Evolutionary conservation across 2,888 invertebrate genomes (phyloP), one percentile per base, ranked within the genome.

Genomic region (Adelognathus sp.): DNA sequence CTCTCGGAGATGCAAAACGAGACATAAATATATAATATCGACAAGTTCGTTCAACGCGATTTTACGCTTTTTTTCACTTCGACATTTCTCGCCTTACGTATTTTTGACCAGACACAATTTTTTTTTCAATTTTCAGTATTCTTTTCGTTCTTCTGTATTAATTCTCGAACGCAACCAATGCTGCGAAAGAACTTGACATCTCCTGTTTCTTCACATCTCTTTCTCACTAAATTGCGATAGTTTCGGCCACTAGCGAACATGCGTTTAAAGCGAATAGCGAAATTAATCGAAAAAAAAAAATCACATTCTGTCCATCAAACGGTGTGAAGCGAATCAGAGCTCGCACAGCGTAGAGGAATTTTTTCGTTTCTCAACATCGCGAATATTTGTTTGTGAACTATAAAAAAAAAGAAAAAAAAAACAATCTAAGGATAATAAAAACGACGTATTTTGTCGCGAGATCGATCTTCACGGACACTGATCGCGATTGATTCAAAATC

Each of bases 1-100:
- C 85, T 86, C 81, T 86, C 83, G 84, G 87, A 85, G 83, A 88
- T 87, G 86, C 86, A 89, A 89, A 86, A 80, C 86, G n/a, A 89
- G 87, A 87, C 87, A 88, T 87, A 88, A 86, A 84, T 88, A 88
- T 87, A 85, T 83, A 84, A 75, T 88, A 88, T 85, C 63, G 67
- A 85, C 85, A 84, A 86, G 84, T 82, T 86, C 84, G 81, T 83
- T 83, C 76, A 86, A n/a, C 67, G 56, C 73, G 56, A 78, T 71
- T 76, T 64, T 63, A 33, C 67, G n/a, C 1, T 54, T 11, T 50
- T 64, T 18, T 64, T 41, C 9, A 24, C 29, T 67, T 64, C 46
- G n/a, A 71, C 31, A 50, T 73, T 71, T 27, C 58, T 74, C 70
- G 60, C 83, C 76, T 81, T n/a, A 81, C 79, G 81, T 82, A 82